phyloP scores from a whole-genome alignment of 2,888 invertebrate genomes.

The Drosophila multiciliata region DNA sequence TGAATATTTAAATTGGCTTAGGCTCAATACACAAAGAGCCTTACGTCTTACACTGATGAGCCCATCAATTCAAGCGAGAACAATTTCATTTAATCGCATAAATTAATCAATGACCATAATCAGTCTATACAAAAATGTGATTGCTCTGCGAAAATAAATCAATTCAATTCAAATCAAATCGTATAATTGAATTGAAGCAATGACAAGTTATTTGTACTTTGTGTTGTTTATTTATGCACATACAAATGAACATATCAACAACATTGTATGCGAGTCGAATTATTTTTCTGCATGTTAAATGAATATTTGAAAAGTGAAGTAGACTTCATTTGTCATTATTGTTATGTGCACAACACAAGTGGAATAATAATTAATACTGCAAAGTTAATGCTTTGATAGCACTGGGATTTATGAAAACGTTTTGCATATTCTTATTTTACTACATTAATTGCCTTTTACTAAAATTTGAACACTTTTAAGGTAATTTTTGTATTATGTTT shows the following conservation, averaged over 20 bases:
- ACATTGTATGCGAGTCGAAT: background rate
- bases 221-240: slow-evolving; percentile 7
- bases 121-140: slow-evolving; percentile 47
- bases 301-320: too few species aligned
- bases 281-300: background rate
- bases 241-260: background rate
- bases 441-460: background rate
- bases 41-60: slow-evolving; percentile 5
- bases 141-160: slow-evolving; percentile 29
- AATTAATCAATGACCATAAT: slow-evolving; percentile 55
- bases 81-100: slow-evolving; percentile 44
- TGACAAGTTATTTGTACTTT: slow-evolving; percentile 25
- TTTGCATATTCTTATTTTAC: background rate
- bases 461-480: background rate
- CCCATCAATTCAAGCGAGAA: slow-evolving; percentile 35
- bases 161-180: slow-evolving; percentile 9
- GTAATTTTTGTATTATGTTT: background rate
- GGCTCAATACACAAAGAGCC: background rate
- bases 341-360: background rate
- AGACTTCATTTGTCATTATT: background rate
- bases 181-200: slow-evolving; percentile 52
- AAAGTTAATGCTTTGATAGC: background rate
- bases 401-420: background rate
- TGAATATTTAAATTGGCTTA: slow-evolving; percentile 21
- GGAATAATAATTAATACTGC: background rate